Percentiles rank a stretch among this genome's conserved stretches.
Conservation (phyloP, 2,888 invertebrate species). For the Agriopis leucophaearia region DNA sequence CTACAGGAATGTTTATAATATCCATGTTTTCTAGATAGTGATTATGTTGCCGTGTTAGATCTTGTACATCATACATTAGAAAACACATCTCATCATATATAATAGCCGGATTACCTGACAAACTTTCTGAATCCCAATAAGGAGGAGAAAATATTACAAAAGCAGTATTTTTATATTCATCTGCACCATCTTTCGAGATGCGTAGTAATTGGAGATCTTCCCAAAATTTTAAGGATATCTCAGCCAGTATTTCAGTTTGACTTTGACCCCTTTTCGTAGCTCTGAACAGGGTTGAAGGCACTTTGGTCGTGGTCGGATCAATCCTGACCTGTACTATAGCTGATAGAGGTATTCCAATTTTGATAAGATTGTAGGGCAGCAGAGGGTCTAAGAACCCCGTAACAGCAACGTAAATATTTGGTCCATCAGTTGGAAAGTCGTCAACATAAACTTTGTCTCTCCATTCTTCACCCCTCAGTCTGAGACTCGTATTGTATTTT, state of each 20-base stretch:
- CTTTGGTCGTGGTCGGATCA: constrained; percentile 53
- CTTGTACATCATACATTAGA: constrained; percentile 84
- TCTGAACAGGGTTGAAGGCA: constrained; percentile 66
- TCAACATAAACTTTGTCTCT: constrained; percentile 82
- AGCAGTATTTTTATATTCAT: constrained; percentile 73
- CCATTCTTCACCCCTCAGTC: constrained; percentile 85
- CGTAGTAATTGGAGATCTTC: constrained; percentile 70
- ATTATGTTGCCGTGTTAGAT: constrained; percentile 78
- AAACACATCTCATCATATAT: constrained; percentile 83
- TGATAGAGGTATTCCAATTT: constrained; percentile 73
- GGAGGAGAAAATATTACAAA: constrained; percentile 77
- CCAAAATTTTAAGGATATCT: constrained; percentile 72
- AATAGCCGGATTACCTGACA: constrained; percentile 69
- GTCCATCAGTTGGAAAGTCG: constrained; percentile 83
- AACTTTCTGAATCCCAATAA: constrained; percentile 64
- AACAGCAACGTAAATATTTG: constrained; percentile 83
- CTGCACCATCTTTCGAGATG: constrained; percentile 61
- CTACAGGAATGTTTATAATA: constrained; percentile 65
- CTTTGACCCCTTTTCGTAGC: constrained; percentile 75
- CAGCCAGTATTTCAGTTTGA: constrained; percentile 68
- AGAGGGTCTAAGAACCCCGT: constrained; percentile 80
- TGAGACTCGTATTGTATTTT: constrained; percentile 79
- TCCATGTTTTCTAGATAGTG: constrained; percentile 81
- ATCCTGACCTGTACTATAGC: constrained; percentile 78
- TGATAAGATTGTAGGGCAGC: constrained; percentile 65